A percentile compares a stretch with the other conserved stretches of the same genome.
These are phyloP conservation scores for Enteromius mattozi DNA, from an alignment of 2,797 vertebrate species.

Conservation along the genomic window DNA sequence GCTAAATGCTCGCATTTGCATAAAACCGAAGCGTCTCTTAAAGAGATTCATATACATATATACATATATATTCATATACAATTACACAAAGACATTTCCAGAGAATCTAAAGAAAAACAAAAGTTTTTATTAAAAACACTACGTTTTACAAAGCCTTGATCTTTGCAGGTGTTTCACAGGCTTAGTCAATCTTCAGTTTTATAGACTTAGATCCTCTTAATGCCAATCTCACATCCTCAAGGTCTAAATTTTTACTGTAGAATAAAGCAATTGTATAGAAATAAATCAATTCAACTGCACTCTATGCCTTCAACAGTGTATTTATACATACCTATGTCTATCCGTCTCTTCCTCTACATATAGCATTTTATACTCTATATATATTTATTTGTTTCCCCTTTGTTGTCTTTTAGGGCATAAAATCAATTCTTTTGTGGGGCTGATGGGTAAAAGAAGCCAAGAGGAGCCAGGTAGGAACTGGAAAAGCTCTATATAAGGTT, in stretches of 20 bases:
- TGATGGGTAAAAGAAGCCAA: slow-evolving; percentile 83
- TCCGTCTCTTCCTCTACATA: background rate
- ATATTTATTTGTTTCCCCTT: background rate
- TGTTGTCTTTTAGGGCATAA: slow-evolving; percentile 76
- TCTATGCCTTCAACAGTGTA: background rate
- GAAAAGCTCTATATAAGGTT: background rate
- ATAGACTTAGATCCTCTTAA: background rate
- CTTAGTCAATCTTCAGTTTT: background rate
- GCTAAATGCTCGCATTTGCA: background rate
- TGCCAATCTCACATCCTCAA: background rate
- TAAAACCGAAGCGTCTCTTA: background rate
- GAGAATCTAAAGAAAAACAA: background rate
- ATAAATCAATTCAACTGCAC: background rate
- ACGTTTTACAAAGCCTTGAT: background rate
- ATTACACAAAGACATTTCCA: background rate
- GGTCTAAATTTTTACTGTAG: background rate
- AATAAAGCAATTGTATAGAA: background rate
- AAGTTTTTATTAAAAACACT: background rate
- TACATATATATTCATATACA: too few relatives aligned
- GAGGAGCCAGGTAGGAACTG: slow-evolving; percentile 75
- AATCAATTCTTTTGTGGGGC: slow-evolving; percentile 82
- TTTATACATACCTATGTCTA: background rate
- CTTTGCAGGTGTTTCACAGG: background rate
- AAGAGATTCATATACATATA: slow-evolving; percentile 5
- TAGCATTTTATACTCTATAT: background rate